Evolutionary conservation across 2,797 vertebrate genomes (phyloP).

Genomic region (Acanthornis magna): DNA sequence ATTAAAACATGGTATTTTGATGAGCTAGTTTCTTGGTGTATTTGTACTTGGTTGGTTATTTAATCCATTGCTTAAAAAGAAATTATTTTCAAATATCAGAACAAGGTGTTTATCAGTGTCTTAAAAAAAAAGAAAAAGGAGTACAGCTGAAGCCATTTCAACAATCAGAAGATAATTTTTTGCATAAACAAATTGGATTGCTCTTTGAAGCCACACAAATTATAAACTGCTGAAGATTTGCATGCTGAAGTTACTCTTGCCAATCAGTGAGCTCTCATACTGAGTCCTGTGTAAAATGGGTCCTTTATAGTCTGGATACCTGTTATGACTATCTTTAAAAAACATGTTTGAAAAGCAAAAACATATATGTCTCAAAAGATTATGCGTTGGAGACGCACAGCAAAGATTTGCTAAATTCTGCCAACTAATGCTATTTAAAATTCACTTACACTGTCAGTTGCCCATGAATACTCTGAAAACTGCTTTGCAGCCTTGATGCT

Average conservation of each 20-base stretch:
- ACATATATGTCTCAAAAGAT: background rate
- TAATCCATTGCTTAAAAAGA: background rate
- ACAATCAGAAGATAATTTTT: background rate
- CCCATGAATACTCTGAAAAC: background rate
- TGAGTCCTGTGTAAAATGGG: background rate
- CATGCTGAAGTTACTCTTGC: background rate
- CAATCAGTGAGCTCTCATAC: background rate
- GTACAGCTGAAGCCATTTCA: background rate
- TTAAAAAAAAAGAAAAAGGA: background rate
- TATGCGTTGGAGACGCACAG: background rate
- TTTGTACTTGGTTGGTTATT: background rate
- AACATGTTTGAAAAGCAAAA: background rate
- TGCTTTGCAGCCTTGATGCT: background rate
- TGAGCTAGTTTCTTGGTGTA: background rate
- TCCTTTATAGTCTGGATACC: background rate
- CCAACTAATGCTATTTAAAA: background rate
- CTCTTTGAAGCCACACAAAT: slow-evolving; percentile 17
- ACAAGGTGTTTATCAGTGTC: background rate
- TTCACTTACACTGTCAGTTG: background rate
- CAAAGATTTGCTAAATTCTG: background rate
- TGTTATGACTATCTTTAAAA: background rate
- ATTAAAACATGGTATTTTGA: background rate
- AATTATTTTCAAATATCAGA: background rate
- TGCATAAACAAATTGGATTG: background rate
- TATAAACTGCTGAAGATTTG: background rate